Percentiles rank a stretch among this genome's conserved stretches.
Conservation (phyloP, 2,888 invertebrate genomes). For the Andrena praecox region DNA sequence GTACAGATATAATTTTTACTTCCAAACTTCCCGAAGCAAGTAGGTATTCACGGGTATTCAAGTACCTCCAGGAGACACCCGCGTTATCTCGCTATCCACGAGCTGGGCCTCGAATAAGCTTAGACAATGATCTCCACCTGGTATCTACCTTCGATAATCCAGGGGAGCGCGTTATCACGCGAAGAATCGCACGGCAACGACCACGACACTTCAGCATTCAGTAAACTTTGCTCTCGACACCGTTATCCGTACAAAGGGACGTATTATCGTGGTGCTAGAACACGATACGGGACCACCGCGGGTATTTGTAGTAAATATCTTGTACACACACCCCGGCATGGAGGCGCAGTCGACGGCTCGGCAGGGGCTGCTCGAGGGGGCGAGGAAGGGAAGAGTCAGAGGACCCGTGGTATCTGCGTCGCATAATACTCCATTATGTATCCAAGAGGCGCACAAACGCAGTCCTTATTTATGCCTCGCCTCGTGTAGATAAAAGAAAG, state of each 20-base stretch:
- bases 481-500: constrained; percentile 78
- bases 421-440: constrained; percentile 83
- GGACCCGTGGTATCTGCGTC: constrained; percentile 77
- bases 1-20: too few species aligned
- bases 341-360: constrained; percentile 44
- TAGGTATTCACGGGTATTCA: too few species aligned
- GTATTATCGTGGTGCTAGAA: constrained; percentile 75
- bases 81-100: neutral
- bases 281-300: constrained; percentile 75
- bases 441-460: constrained; percentile 78
- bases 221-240: constrained; percentile 67
- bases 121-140: constrained; percentile 29
- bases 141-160: constrained; percentile 52
- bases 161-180: constrained; percentile 47
- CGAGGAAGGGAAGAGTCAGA: constrained; percentile 51
- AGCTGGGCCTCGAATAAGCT: neutral
- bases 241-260: constrained; percentile 73
- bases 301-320: constrained; percentile 82
- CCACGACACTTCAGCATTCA: constrained; percentile 58
- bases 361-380: constrained; percentile 44
- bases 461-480: constrained; percentile 80
- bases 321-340: constrained; percentile 77
- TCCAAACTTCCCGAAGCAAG: too few species aligned
- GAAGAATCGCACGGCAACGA: constrained; percentile 52
- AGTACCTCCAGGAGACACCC: neutral